phyloP scores from a whole-genome alignment of 2,888 invertebrate genomes.

The Stenurella melanura region DNA sequence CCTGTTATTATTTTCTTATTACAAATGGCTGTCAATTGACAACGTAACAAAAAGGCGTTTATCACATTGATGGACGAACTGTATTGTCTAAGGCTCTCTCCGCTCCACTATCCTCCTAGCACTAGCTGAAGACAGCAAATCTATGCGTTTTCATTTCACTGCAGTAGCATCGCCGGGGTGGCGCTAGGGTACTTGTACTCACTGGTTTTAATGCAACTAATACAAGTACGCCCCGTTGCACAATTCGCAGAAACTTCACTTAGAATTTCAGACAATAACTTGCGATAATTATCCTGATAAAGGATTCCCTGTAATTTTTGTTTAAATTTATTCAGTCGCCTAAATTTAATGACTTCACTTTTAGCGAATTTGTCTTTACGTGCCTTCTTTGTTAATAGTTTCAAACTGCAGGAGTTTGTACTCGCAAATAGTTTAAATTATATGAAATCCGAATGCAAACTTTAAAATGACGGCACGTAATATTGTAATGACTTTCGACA shows the following conservation, averaged over 20 bases:
- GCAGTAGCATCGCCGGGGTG: not conserved
- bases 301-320: slow-evolving; percentile 23
- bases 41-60: no score
- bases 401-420: not conserved
- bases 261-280: slow-evolving; percentile 18
- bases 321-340: slow-evolving; percentile 22
- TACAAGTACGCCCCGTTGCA: slow-evolving; percentile 13
- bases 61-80: no score
- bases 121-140: slow-evolving; percentile 4
- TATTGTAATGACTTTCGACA: not conserved
- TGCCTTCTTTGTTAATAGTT: slow-evolving; percentile 29
- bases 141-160: slow-evolving; percentile 1
- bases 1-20: no score
- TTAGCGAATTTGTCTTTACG: slow-evolving; percentile 10
- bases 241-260: slow-evolving; percentile 20
- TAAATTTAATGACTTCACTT: slow-evolving; percentile 28
- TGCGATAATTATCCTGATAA: slow-evolving; percentile 24
- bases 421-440: slow-evolving; percentile 9
- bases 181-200: not conserved
- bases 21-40: no score
- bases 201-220: slow-evolving; percentile 22
- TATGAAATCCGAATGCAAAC: not conserved
- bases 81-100: no score
- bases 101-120: no score
- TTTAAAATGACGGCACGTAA: slow-evolving; percentile 8